Percentiles rank a stretch among this genome's conserved stretches.
Conservation (phyloP, 2,113 vertebrate genomes). For the Takifugu flavidus region DNA sequence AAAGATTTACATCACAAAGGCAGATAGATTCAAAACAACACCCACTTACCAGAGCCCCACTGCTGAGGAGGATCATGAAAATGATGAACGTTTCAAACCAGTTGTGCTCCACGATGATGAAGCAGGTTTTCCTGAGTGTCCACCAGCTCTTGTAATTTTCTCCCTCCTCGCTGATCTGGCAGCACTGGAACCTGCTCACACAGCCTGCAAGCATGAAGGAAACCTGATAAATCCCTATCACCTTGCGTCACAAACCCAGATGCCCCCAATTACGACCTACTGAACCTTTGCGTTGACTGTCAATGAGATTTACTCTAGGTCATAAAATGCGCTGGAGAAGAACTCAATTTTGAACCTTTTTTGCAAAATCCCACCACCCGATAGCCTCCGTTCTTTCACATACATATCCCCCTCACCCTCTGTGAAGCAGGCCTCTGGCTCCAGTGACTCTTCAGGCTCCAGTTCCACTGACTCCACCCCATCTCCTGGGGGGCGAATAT, state of each 20-base stretch:
- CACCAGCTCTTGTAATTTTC: slow-evolving; percentile 89
- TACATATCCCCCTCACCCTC: slow-evolving; percentile 77
- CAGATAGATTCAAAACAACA: not conserved
- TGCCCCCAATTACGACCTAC: slow-evolving; percentile 21
- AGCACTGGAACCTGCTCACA: slow-evolving; percentile 89
- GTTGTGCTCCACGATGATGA: slow-evolving; percentile 96
- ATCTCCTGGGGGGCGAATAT: slow-evolving; percentile 85
- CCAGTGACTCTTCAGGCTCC: slow-evolving; percentile 88
- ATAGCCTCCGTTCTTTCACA: slow-evolving; percentile 7
- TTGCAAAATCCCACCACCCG: slow-evolving; percentile 2
- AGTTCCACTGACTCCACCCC: slow-evolving; percentile 85
- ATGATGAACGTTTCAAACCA: slow-evolving; percentile 99
- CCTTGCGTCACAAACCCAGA: slow-evolving; percentile 29
- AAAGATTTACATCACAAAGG: not conserved
- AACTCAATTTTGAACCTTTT: slow-evolving; percentile 16
- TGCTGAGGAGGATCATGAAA: slow-evolving; percentile 99
- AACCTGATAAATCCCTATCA: slow-evolving; percentile 35
- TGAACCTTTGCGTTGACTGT: slow-evolving; percentile 46
- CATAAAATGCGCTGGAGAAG: slow-evolving; percentile 28
- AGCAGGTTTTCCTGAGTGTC: slow-evolving; percentile 95
- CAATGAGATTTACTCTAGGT: slow-evolving; percentile 27
- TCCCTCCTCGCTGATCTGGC: slow-evolving; percentile 86
- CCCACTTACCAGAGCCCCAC: slow-evolving; percentile 88
- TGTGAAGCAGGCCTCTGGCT: slow-evolving; percentile 95
- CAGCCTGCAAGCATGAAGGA: slow-evolving; percentile 77